Evolutionary conservation across 2,113 vertebrate genomes (phyloP).

Genomic region (Daphoenositta chrysoptera): DNA sequence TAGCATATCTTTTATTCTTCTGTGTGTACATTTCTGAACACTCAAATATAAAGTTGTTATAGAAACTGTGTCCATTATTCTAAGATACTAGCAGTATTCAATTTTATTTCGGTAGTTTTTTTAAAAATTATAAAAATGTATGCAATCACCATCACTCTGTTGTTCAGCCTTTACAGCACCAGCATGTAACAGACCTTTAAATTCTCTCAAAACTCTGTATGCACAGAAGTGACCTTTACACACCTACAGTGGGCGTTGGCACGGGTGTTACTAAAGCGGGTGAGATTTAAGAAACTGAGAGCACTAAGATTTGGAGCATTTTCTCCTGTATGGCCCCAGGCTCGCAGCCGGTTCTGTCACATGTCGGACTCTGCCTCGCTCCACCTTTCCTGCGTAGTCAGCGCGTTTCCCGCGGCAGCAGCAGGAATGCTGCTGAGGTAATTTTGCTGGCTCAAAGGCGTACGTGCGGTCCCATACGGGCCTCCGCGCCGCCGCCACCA

Average conservation of each 20-base stretch:
- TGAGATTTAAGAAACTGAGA: neutral
- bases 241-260: neutral
- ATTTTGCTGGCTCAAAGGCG: neutral
- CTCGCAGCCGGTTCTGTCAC: neutral
- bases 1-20: neutral
- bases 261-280: fast-evolving
- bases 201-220: neutral
- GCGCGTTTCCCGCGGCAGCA: neutral
- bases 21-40: neutral
- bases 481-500: neutral
- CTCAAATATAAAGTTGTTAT: neutral
- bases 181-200: neutral
- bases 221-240: neutral
- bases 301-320: neutral
- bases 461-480: neutral
- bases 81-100: neutral
- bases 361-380: neutral
- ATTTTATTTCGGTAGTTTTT: neutral
- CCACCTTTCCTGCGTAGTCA: neutral
- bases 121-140: neutral
- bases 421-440: neutral
- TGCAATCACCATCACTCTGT: neutral
- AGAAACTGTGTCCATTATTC: neutral
- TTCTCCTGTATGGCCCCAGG: neutral
- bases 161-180: neutral